Base-by-base conservation (phyloP, 2,888 invertebrate genomes). In the Arctia plantaginis region DNA sequence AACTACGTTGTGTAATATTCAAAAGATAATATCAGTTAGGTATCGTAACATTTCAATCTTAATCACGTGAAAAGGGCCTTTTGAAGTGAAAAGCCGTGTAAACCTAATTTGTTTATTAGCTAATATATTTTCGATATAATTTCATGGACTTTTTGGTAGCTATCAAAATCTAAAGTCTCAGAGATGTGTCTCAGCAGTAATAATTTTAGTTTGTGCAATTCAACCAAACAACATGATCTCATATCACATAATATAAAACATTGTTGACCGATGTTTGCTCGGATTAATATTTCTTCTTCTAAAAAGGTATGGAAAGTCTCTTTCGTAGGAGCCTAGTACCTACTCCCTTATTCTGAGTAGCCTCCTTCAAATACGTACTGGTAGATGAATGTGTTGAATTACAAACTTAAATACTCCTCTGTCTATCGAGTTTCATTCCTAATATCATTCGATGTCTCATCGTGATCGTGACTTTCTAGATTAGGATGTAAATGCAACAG, bases 1-100 rank as follows among this genome's bases (percentile, higher is more conserved):
- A 35, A 10, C 18, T 39, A 27, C 30, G 39, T 27, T 69, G 33
- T 10, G 27, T 69, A 55, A 55, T 59, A 69, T 69, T 39, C 8
- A 69, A 69, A 39, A 69, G 55, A 69, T 55, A 35, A 69, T 35
- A 69, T 55, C 55, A 55, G 67, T 69, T 59, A 84, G 85, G 85
- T 86, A 87, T 86, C 84, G 84, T 88, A 82, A 80, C 76, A 81
- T 77, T 74, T 88, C 83, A 80, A 77, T 82, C 78, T 74, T 20
- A n/a, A 35, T 69, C 8, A 69, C 30, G 23, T 66, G 66, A 66
- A 67, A 18, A 47, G 33, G 73, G 33, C 33, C 47, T 33, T 30
- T 67, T 67, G 30, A 67, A 47, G 20, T 69, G 81, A 78, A 47
- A 47, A 67, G 33, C 23, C 23, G 1, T 67, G 20, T 67, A 33